Evolutionary conservation across 2,113 vertebrate genomes (phyloP).

Genomic region (Megaleporinus macrocephalus): DNA sequence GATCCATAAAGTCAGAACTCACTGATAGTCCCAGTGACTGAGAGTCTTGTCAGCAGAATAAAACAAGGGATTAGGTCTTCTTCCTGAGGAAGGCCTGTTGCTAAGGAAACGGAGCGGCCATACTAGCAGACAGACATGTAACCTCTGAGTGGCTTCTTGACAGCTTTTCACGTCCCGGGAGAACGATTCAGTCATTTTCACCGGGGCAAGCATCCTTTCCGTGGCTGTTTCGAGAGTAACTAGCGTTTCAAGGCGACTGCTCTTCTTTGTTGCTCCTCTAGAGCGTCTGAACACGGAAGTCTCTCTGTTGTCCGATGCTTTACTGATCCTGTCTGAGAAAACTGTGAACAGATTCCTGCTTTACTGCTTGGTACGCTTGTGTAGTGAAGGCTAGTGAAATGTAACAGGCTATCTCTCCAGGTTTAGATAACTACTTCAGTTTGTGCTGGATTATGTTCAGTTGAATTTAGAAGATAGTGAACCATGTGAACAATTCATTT

Average conservation of each 20-base stretch:
- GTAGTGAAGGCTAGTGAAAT: no score
- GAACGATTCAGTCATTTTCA: not conserved
- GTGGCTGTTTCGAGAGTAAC: conserved; percentile 1
- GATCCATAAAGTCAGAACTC: conserved; percentile 14
- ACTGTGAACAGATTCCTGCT: no score
- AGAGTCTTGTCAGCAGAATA: conserved; percentile 26
- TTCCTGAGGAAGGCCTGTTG: conserved; percentile 35
- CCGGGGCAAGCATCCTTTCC: not conserved
- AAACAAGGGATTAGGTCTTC: conserved; percentile 15
- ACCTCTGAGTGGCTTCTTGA: conserved; percentile 21
- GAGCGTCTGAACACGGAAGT: not conserved
- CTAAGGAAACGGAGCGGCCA: conserved; percentile 16
- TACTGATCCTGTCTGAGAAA: no score
- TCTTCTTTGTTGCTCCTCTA: not conserved
- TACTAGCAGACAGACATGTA: not conserved
- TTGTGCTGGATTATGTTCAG: no score
- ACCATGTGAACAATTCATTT: no score
- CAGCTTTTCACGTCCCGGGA: not conserved
- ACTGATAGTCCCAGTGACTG: conserved; percentile 21
- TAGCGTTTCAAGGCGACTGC: not conserved
- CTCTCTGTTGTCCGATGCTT: not conserved
- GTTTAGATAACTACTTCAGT: no score
- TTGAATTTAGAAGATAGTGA: no score
- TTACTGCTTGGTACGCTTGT: no score
- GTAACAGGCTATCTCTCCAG: no score